phyloP scores from a whole-genome alignment of 2,888 invertebrate genomes.

The Girardia tigrina region DNA sequence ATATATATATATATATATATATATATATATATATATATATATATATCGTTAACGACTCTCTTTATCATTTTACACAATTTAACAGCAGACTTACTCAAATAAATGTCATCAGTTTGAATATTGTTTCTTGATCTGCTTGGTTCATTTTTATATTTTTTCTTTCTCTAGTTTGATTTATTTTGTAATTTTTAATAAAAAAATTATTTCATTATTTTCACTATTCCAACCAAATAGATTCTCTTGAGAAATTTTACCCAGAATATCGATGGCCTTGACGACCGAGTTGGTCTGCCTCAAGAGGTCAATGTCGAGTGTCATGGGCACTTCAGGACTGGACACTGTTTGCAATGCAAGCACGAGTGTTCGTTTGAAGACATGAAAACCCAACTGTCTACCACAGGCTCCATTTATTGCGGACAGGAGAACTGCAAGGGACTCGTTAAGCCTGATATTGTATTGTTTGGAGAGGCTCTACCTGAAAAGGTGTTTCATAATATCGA shows the following conservation, averaged over 20 bases:
- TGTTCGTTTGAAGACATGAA: constrained; percentile 73
- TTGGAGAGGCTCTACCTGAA: constrained; percentile 73
- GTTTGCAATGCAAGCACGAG: constrained; percentile 59
- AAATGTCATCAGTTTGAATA: too few species aligned
- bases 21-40: too few species aligned
- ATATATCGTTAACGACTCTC: too few species aligned
- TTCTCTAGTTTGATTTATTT: too few species aligned
- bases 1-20: too few species aligned
- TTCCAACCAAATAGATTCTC: too few species aligned
- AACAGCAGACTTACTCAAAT: too few species aligned
- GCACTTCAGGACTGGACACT: constrained; percentile 73
- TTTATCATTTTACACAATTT: too few species aligned
- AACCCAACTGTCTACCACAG: constrained; percentile 53
- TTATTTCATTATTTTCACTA: too few species aligned
- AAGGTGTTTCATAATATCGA: constrained; percentile 57
- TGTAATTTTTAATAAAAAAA: too few species aligned
- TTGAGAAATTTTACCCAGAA: constrained; percentile 57
- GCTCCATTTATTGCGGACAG: neutral
- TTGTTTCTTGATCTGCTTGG: too few species aligned
- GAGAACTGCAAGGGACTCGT: constrained; percentile 62
- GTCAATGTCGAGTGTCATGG: constrained; percentile 88
- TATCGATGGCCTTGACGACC: constrained; percentile 77
- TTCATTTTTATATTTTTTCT: too few species aligned
- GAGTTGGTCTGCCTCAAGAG: constrained; percentile 67
- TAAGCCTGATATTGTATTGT: constrained; percentile 79